These are phyloP conservation scores for Leucozona laternaria DNA, from an alignment of 2,888 invertebrate species.

Conservation along the genomic window DNA sequence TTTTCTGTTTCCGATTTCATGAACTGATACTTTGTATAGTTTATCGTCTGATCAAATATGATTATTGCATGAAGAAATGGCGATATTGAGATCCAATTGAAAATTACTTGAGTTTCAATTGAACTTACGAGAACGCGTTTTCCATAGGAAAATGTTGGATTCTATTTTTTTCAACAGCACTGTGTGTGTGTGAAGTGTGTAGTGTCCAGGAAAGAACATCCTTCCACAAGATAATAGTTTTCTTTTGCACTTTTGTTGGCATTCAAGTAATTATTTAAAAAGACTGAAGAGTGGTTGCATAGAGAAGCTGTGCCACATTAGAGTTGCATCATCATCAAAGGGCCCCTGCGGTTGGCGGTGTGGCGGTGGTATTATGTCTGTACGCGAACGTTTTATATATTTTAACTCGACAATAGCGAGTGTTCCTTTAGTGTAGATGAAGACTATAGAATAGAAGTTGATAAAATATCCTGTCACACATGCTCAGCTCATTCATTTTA, in stretches of 20 bases:
- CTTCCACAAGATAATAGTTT: conserved; percentile 60
- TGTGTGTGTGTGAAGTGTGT: neutral
- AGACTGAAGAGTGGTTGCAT: neutral
- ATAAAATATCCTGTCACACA: conserved; percentile 59
- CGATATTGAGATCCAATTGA: too few species aligned
- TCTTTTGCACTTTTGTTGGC: conserved; percentile 63
- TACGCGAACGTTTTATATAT: neutral
- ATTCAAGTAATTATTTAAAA: conserved; percentile 62
- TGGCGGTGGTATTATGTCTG: neutral
- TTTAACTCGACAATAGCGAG: conserved; percentile 16
- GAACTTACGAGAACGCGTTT: neutral
- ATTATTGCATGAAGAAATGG: too few species aligned
- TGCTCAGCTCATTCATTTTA: conserved; percentile 57
- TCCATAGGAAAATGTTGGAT: neutral
- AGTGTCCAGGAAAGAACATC: conserved; percentile 5
- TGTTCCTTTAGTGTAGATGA: conserved; percentile 24
- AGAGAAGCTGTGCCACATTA: conserved; percentile 16
- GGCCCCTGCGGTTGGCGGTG: conserved; percentile 24
- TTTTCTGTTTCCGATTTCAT: too few species aligned
- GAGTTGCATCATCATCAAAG: conserved; percentile 49
- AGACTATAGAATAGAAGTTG: too few species aligned
- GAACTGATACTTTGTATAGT: too few species aligned
- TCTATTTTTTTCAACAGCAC: neutral
- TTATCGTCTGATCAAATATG: too few species aligned
- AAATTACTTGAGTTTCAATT: too few species aligned